Evolutionary conservation across 2,113 vertebrate species (phyloP).

Genomic region (Uria lomvia): DNA sequence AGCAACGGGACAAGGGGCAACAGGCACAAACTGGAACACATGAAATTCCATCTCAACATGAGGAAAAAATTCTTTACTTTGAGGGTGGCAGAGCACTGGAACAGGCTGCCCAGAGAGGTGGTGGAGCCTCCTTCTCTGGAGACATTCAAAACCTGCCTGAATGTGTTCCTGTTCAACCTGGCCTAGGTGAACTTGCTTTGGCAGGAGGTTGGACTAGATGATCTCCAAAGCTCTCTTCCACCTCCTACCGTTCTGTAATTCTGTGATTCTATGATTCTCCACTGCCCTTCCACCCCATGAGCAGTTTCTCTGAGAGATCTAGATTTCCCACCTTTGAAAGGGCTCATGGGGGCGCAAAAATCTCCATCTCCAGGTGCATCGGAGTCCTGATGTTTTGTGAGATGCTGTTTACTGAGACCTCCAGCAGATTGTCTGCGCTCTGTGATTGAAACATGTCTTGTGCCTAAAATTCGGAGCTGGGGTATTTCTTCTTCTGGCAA

Average conservation of each 20-base stretch:
- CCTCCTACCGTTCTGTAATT: neutral
- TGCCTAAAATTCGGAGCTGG: neutral
- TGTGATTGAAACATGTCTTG: neutral
- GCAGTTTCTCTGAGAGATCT: neutral
- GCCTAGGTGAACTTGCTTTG: neutral
- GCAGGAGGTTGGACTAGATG: neutral
- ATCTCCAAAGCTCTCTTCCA: neutral
- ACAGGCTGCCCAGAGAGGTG: neutral
- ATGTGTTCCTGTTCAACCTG: neutral
- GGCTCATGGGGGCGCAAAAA: neutral
- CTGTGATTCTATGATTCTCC: neutral
- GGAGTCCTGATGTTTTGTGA: neutral
- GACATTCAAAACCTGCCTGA: neutral
- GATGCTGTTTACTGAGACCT: neutral
- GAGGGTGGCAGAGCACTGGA: neutral
- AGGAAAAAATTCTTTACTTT: neutral
- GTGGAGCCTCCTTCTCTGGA: neutral
- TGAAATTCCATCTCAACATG: neutral
- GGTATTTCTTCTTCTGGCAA: neutral
- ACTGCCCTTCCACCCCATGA: neutral
- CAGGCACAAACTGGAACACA: neutral
- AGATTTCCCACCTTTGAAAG: neutral
- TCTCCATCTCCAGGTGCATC: neutral
- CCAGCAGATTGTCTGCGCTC: neutral
- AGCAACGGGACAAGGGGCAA: neutral